A percentile compares a stretch with the other conserved stretches of the same genome.
These are phyloP conservation scores for Rhinolophus sinicus DNA, from an alignment of 2,113 vertebrate species.

Conservation along the genomic window DNA sequence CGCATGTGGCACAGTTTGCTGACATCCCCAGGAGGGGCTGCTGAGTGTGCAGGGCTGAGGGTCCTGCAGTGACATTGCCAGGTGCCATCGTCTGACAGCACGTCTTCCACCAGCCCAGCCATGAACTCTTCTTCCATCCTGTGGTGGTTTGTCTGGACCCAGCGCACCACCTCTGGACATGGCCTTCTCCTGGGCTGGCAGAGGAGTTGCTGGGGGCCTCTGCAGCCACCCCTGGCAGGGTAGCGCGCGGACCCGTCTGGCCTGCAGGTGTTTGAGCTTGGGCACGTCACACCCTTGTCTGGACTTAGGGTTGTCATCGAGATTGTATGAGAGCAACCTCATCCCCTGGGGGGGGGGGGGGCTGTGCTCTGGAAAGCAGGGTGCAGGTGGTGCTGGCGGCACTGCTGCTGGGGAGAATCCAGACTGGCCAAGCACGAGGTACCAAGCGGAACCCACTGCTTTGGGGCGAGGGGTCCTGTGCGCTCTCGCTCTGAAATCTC, in stretches of 20 bases:
- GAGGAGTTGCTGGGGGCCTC: not conserved
- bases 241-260: not conserved
- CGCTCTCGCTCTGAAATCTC: not conserved
- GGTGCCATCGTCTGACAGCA: not conserved
- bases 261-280: not conserved
- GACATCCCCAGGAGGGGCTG: not conserved
- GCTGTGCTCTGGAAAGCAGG: not conserved
- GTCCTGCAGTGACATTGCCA: not conserved
- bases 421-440: not conserved
- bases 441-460: not conserved
- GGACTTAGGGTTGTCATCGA: not conserved
- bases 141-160: not conserved
- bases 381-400: not conserved
- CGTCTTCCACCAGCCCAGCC: not conserved
- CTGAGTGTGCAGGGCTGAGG: not conserved
- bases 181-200: not conserved
- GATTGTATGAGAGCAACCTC: not conserved
- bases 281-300: not conserved
- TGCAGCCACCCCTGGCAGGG: not conserved
- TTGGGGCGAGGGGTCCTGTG: not conserved
- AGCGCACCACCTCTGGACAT: not conserved
- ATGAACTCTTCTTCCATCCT: not conserved
- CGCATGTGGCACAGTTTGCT: not conserved
- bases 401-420: not conserved
- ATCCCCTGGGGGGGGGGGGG: too few species aligned